phyloP scores from a whole-genome alignment of 2,888 invertebrate genomes.

The Lycophotia porphyrea region DNA sequence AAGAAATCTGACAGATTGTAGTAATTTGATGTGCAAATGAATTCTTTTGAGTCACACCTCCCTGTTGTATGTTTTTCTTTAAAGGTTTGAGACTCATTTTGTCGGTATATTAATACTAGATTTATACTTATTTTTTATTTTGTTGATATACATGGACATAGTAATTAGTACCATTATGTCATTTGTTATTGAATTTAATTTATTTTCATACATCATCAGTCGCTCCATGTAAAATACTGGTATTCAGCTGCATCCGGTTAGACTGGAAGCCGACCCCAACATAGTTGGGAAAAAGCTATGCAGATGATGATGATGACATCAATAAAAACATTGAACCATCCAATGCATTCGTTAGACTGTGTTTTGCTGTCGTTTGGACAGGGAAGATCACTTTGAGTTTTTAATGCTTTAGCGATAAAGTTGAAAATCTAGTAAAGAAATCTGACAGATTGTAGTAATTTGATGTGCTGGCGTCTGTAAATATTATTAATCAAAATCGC shows the following conservation, averaged over 20 bases:
- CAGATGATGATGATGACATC: too few relatives aligned
- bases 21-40: too few relatives aligned
- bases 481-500: too few relatives aligned
- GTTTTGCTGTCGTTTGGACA: constrained; percentile 28
- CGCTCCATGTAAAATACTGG: too few relatives aligned
- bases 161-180: constrained; percentile 23
- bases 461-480: too few relatives aligned
- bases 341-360: constrained; percentile 32
- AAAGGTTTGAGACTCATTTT: constrained; percentile 43
- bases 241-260: too few relatives aligned
- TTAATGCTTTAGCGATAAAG: too few relatives aligned
- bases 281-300: too few relatives aligned
- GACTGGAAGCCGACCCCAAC: too few relatives aligned
- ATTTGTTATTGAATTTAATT: constrained; percentile 43
- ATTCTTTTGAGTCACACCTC: constrained; percentile 41
- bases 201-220: constrained; percentile 35
- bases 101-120: constrained; percentile 6
- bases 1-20: too few relatives aligned
- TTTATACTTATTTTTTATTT: constrained; percentile 4
- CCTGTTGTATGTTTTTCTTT: not conserved
- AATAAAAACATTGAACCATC: constrained; percentile 44
- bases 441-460: too few relatives aligned
- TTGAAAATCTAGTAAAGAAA: too few relatives aligned
- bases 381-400: constrained; percentile 43
- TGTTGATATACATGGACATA: constrained; percentile 2